Base-by-base conservation (phyloP, 2,797 vertebrate species). In the Crypturellus tataupa region DNA sequence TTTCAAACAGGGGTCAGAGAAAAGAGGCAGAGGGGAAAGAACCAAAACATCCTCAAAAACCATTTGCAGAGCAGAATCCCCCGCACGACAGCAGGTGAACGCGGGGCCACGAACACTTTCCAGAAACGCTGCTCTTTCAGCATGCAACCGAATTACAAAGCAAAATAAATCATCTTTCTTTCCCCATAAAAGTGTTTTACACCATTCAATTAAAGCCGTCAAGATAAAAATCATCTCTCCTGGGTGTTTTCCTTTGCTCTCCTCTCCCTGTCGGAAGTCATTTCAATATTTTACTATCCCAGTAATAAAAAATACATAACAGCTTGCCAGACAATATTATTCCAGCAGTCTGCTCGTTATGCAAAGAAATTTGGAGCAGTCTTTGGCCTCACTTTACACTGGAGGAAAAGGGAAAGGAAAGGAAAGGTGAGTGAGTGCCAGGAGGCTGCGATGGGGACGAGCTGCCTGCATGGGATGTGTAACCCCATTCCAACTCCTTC, bases 281-380 rank as follows among this genome's bases (percentile, higher is more conserved):
- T 97, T 95, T 96, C 94, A 96, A 93, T 97, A 96, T 97, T 96
- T 96, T 95, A 95, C 93, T 93, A 51, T 84, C 90, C 91, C 13
- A 44, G 73, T 95, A 96, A 96, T 97, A 91, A 97, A 96, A 97
- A 95, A 93, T 95, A 86, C 82, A 95, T 95, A 81, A 71, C 53
- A n/a, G 85, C 37, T 76, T 60, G 81, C 69, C 76, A 82, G 56
- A 69, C 79, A 80, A 37, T 62, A 44, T 75, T 49, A 62, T 62
- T 89, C 65, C 93, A 84, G 89, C 89, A 53, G 47, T 80, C 63
- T 46, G 33, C 33, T 35, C 16, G 3, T 76, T 67, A 12, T 5
- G 51, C 7, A 33, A 67, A 64, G 58, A 62, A 73, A 83, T 77
- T 60, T 58, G 90, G 64, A 83, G 69, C 79, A 77, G 33, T 25